Base-by-base conservation (phyloP, 2,113 vertebrate species). In the Spermophilus dauricus region DNA sequence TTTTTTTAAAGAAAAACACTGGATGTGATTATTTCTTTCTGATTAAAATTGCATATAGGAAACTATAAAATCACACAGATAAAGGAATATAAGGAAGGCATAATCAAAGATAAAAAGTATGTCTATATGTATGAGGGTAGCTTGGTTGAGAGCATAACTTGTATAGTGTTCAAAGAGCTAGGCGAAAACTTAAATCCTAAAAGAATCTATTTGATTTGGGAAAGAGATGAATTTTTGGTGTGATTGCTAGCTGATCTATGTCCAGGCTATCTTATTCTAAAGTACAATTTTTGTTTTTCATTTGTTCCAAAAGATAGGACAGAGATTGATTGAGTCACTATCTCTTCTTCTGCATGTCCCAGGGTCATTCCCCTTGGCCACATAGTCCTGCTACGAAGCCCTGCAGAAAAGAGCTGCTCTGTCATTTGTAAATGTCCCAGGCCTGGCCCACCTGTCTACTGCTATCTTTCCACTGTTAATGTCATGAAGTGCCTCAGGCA, bases 401-500 rank as follows among this genome's bases (percentile, higher is more conserved):
- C 92, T 11, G 17, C 56, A 80, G 37, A 28, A 45, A 73, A 4
- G 14, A 6, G 26, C 73, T 56, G 14, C 34, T 12, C 22, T 28
- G 76, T 45, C 45, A 45, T 89, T 81, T 87, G 39, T 86, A 90
- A 94, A 63, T 22, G 85, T 28, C 51, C 39, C n/a, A 78, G 45
- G 72, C 39, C 69, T 13, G 3, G 67, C 37, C 18, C 0, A 26
- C 80, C 70, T 88, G 89, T 75, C 93, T 51, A 3, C 70, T 0
- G 11, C 73, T 86, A 2, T 96, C 93, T 89, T 92, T 65, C 83
- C 30, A 37, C 61, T 69, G 77, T 26, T 94, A 95, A 97, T 97
- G 87, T 92, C 94, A 96, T 34, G 28, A 91, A 96, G 82, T 2
- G n/a, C 95, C 95, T 89, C 80, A 84, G 89, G 93, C 92, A 95